Base-by-base conservation (phyloP, 2,888 invertebrate genomes). In the Dinocampus coccinellae region DNA sequence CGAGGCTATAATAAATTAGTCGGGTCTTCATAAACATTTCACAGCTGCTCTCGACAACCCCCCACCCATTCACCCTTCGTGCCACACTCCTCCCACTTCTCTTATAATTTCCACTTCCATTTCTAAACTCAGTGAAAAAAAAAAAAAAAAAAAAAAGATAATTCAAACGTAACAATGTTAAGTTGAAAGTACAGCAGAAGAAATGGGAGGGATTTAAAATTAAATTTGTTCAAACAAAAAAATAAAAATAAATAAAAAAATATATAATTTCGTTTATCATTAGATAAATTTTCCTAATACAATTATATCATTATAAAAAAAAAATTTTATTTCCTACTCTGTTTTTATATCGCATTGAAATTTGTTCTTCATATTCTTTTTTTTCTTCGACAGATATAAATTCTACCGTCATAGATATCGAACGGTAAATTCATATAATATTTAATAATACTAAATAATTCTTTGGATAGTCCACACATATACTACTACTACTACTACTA, bases 11-110 rank as follows among this genome's bases (percentile, higher is more conserved):
- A 86, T 86, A 86, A 86, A 86, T 86, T 85, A 86, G 83, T 82
- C 82, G 81, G 80, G 83, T 82, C 83, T 85, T 85, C 85, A 85
- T 85, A 85, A 86, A 85, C 86, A 86, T 85, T 85, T 85, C 84
- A 84, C 85, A 84, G 84, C 85, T 85, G 85, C 76, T 82, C 84
- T 82, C 82, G 84, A 85, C 85, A 84, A 76, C 77, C 75, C 73
- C 75, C 67, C n/a, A 69, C 75, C 77, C 36, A 53, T 70, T 63
- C 61, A 69, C 53, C 39, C 69, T 61, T 73, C 75, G 61, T 64
- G 68, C 53, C 69, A 57, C 61, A n/a, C 33, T 63, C 52, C 61
- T 73, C 58, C 42, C 68, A 68, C 71, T 70, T 58, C 65, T 29
- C 26, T 55, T 62, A 34, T 33, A 42, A 24, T 55, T 26, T 55